Evolutionary conservation across 2,888 invertebrate genomes (phyloP), one percentile per base, ranked within the genome.

Genomic region (Torymus auratus): DNA sequence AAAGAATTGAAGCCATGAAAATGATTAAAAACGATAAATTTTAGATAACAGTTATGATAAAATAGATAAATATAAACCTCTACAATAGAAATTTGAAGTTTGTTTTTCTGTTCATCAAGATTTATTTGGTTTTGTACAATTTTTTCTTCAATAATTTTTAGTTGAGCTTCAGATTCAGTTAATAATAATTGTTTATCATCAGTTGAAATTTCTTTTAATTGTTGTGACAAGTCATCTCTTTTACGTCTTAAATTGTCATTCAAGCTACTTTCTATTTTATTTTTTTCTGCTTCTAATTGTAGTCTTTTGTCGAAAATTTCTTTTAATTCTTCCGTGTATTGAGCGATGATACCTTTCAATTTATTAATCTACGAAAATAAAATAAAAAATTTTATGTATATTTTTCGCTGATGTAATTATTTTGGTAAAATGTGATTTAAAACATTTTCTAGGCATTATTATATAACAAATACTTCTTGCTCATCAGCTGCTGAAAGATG

Each of bases 231-330:
- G 89, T 98, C 97, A 89, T 99, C 98, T 86, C 96, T 94, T 84
- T 97, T 94, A 91, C 97, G 93, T 85, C 98, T 96, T 86, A 99
- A 93, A 92, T 99, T 99, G 88, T 98, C 99, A 1, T 97, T 97
- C 78, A 99, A 92, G 77, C 98, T 92, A 92, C 99, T 99, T 90
- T 99, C 99, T 50, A 99, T 92, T 89, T 98, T 98, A 90, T 98
- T 99, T 91, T 99, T 99, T 82, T 97, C 97, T 2, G 98, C 97
- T 91, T 99, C 99, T 12, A 99, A 92, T 90, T 97, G 95, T 96
- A 98, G 97, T 89, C 99, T 94, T 85, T 96, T 95, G 81, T 96
- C 96, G 91, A 98, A 98, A 0, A 98, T 97, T 86, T 97, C 96
- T 88, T 98, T 98, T 91, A 98, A 98, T 90, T 98, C 97, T 86